Evolutionary conservation across 2,113 vertebrate species (phyloP), one percentile per base, ranked within the genome.

Genomic region (Danionella cerebrum): DNA sequence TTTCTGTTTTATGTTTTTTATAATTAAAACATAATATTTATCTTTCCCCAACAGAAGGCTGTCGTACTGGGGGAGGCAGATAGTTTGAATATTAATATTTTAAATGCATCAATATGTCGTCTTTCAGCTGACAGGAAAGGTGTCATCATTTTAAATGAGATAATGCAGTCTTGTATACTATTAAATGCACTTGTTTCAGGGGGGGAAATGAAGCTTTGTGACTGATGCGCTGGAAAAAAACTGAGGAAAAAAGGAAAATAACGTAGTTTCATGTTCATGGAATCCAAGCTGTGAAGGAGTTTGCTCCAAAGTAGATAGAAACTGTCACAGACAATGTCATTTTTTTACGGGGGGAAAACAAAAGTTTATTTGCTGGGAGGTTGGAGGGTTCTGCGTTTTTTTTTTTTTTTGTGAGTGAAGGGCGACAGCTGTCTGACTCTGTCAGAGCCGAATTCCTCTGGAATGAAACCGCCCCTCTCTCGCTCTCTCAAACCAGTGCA

Each of bases 11-110:
- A 85, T 90, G 85, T 89, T 87, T 90, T n/a, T 90, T 88, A 86
- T 90, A 90, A 89, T 90, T 87, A 90, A 90, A 90, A 89, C 85
- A 89, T 79, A 90, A 89, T 87, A 90, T 90, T 89, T 88, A 90
- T 90, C 87, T 88, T 89, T 85, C 83, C 83, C 79, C 84, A 88
- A 87, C 88, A 90, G 88, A 89, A 88, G 88, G 87, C 85, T 86
- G 87, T 85, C 82, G 83, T 84, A 83, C 83, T 83, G 82, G 71
- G 84, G 83, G 83, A 88, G 88, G 85, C 83, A 85, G 87, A 76
- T 84, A 81, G 80, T 82, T 83, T 87, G 87, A 86, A 89, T 88
- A 87, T 90, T 87, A 87, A 88, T 90, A 86, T 85, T 87, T 83
- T 80, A 86, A 87, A 86, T 84, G 86, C 88, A 85, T 85, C 83